phyloP scores from a whole-genome alignment of 2,797 vertebrate species.

The Sternotherus odoratus region DNA sequence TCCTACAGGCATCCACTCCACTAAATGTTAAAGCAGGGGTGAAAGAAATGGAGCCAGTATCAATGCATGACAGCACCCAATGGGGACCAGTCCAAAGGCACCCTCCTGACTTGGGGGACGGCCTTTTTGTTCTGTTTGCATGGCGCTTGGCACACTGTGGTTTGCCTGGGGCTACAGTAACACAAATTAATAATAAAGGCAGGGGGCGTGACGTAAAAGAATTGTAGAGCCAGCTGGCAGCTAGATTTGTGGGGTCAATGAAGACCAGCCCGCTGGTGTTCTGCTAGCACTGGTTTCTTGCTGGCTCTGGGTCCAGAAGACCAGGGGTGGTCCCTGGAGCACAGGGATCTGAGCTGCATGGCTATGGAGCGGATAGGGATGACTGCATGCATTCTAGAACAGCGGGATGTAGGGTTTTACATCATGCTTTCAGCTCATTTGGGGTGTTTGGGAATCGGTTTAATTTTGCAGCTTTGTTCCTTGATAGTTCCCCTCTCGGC shows the following conservation, averaged over 20 bases:
- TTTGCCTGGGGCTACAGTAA: too few relatives aligned
- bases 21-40: not conserved
- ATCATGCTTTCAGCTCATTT: not conserved
- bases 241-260: not conserved
- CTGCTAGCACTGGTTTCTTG: not conserved
- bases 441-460: not conserved
- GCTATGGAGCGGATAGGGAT: too few relatives aligned
- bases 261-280: not conserved
- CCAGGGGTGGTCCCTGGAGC: not conserved
- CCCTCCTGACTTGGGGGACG: too few relatives aligned
- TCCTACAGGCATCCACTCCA: not conserved
- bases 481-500: not conserved
- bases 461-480: not conserved
- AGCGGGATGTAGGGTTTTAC: not conserved
- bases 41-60: not conserved
- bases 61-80: not conserved
- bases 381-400: not conserved
- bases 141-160: too few relatives aligned
- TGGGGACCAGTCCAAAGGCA: not conserved
- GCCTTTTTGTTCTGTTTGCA: not conserved
- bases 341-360: not conserved
- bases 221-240: not conserved
- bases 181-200: not conserved
- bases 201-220: not conserved
- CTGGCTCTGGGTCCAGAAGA: not conserved